These are phyloP conservation scores for Beris morrisii DNA, from an alignment of 2,888 invertebrate species.

Conservation along the genomic window DNA sequence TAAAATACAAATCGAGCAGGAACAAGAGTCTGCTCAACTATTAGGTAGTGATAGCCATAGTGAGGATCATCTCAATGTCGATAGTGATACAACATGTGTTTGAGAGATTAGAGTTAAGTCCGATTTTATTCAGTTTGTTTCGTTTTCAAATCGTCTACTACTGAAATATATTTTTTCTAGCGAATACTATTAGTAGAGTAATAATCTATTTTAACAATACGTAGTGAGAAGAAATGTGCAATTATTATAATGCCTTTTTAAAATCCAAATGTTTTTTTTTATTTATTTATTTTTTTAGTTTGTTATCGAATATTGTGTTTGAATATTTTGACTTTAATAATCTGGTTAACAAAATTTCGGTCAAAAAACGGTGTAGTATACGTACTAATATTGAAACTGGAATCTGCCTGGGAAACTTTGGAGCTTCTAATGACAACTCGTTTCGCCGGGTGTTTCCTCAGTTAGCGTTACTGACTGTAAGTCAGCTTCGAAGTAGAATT, in stretches of 20 bases:
- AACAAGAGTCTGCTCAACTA: slow-evolving; percentile 40
- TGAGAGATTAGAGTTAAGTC: slow-evolving; percentile 20
- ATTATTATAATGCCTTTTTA: slow-evolving; percentile 23
- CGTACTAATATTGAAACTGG: too few species aligned
- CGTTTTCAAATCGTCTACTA: background rate
- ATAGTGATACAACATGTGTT: slow-evolving; percentile 37
- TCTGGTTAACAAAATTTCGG: too few species aligned
- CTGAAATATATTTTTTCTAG: slow-evolving; percentile 30
- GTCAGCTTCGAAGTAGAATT: too few species aligned
- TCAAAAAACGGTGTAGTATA: too few species aligned
- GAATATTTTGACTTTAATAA: too few species aligned
- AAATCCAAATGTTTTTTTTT: background rate
- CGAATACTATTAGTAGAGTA: slow-evolving; percentile 17
- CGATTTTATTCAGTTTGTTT: slow-evolving; percentile 2
- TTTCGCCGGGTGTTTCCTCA: too few species aligned
- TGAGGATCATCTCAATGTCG: slow-evolving; percentile 33
- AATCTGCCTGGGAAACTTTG: too few species aligned
- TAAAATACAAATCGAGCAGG: slow-evolving; percentile 55
- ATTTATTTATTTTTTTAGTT: background rate
- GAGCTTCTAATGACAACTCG: too few species aligned
- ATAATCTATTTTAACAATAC: slow-evolving; percentile 11
- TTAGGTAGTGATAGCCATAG: slow-evolving; percentile 31
- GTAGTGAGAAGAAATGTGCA: slow-evolving; percentile 27
- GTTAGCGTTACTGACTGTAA: too few species aligned
- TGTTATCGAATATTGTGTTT: background rate